A percentile compares a stretch with the other conserved stretches of the same genome.
Conservation (phyloP, 2,888 invertebrate genomes). For the Eupithecia centaureata region DNA sequence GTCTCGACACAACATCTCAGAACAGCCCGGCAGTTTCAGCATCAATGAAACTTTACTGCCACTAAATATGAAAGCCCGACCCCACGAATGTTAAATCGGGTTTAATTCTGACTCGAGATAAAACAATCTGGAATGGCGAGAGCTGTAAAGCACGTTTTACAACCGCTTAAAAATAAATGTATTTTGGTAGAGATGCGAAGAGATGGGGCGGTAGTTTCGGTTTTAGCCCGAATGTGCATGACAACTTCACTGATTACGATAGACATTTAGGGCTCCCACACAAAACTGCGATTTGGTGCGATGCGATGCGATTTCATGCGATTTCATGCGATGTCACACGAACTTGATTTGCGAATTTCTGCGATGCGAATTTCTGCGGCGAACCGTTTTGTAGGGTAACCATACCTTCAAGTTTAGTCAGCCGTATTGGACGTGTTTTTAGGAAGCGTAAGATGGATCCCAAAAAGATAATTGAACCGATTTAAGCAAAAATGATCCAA, state of each 20-base stretch:
- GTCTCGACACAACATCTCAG: not conserved
- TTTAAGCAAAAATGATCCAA: no score
- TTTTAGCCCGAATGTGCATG: not conserved
- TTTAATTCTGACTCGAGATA: conserved; percentile 21
- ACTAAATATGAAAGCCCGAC: conserved; percentile 9
- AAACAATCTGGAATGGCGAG: conserved; percentile 24
- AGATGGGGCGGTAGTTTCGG: not conserved
- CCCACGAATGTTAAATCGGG: conserved; percentile 21
- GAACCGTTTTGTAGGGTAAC: no score
- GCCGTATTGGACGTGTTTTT: no score
- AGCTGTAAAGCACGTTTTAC: conserved; percentile 34
- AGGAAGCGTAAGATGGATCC: no score
- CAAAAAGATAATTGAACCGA: no score
- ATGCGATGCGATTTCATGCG: no score
- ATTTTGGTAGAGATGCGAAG: conserved; percentile 22
- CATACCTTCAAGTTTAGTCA: no score
- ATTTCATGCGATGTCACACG: no score
- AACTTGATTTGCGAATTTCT: no score
- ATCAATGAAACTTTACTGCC: conserved; percentile 2
- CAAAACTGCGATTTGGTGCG: no score
- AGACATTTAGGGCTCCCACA: no score
- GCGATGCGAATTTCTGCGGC: no score
- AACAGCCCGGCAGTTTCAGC: not conserved
- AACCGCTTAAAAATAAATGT: conserved; percentile 31
- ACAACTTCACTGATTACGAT: not conserved